Conservation (phyloP, 2,113 vertebrate genomes). For the Scartelaos histophorus region DNA sequence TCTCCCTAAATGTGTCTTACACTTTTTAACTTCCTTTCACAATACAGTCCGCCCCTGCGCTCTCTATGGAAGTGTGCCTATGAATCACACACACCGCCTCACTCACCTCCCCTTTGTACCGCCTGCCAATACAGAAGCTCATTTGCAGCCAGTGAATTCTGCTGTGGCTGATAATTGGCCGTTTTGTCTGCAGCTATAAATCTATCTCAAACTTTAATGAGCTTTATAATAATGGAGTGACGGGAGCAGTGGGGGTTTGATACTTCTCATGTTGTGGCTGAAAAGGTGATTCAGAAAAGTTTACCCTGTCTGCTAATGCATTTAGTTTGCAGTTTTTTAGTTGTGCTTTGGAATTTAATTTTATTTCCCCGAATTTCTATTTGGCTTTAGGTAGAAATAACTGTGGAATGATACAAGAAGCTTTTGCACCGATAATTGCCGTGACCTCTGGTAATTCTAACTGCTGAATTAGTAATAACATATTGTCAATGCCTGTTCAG, state of each 20-base stretch:
- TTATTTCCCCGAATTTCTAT: too few relatives aligned
- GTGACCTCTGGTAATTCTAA: too few relatives aligned
- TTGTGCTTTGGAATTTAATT: too few relatives aligned
- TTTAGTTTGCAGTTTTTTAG: too few relatives aligned
- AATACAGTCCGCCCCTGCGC: conserved; percentile 21
- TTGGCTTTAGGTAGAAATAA: too few relatives aligned
- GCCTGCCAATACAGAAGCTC: conserved; percentile 63
- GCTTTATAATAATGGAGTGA: conserved; percentile 69
- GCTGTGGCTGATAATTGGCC: conserved; percentile 70
- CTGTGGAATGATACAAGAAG: too few relatives aligned
- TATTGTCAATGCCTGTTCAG: too few relatives aligned
- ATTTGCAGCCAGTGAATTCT: conserved; percentile 71
- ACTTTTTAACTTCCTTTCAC: conserved; percentile 11
- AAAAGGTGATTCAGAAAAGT: conserved; percentile 35
- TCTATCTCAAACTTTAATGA: conserved; percentile 76
- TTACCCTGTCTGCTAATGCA: background rate
- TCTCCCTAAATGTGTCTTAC: conserved; percentile 18
- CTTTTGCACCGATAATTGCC: too few relatives aligned
- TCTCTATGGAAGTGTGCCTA: conserved; percentile 20
- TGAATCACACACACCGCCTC: conserved; percentile 26
- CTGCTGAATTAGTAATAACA: too few relatives aligned
- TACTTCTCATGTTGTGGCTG: conserved; percentile 33
- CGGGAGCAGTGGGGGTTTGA: conserved; percentile 32
- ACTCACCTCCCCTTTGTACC: conserved; percentile 23
- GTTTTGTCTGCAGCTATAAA: conserved; percentile 73